These are phyloP conservation scores for Marmota flaviventris DNA, from an alignment of 2,113 vertebrate genomes.

Conservation along the genomic window DNA sequence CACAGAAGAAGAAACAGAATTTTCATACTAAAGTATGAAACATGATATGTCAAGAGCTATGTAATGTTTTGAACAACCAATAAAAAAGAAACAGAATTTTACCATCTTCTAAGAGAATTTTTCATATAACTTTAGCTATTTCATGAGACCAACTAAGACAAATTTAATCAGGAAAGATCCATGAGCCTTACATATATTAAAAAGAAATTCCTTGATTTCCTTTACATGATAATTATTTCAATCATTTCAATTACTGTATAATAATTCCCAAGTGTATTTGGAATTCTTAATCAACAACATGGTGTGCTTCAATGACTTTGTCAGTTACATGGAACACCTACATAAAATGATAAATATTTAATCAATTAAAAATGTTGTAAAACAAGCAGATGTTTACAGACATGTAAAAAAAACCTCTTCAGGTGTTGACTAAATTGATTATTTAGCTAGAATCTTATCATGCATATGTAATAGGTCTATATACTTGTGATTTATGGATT, in stretches of 20 bases:
- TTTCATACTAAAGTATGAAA: no score
- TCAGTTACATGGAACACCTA: not conserved
- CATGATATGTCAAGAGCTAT: no score
- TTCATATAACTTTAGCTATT: not conserved
- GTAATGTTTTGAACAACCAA: no score
- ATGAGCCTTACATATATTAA: not conserved
- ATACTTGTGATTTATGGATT: not conserved
- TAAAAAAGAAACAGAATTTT: not conserved
- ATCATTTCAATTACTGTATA: conserved; percentile 30
- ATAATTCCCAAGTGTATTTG: conserved; percentile 30
- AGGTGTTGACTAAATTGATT: conserved; percentile 56
- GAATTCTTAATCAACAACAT: not conserved
- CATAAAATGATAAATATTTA: not conserved
- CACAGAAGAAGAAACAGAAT: not conserved
- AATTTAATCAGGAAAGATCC: not conserved
- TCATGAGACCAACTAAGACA: not conserved
- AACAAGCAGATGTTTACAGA: conserved; percentile 33
- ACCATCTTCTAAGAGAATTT: not conserved
- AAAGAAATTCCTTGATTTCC: conserved; percentile 38
- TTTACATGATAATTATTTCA: conserved; percentile 31
- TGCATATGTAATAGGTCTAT: not conserved
- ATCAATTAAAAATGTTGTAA: conserved; percentile 57
- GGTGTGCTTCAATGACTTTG: not conserved
- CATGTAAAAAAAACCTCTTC: not conserved
- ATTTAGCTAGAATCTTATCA: conserved; percentile 10